Evolutionary conservation across 2,797 vertebrate species (phyloP).

Genomic region (Channallabes apus): DNA sequence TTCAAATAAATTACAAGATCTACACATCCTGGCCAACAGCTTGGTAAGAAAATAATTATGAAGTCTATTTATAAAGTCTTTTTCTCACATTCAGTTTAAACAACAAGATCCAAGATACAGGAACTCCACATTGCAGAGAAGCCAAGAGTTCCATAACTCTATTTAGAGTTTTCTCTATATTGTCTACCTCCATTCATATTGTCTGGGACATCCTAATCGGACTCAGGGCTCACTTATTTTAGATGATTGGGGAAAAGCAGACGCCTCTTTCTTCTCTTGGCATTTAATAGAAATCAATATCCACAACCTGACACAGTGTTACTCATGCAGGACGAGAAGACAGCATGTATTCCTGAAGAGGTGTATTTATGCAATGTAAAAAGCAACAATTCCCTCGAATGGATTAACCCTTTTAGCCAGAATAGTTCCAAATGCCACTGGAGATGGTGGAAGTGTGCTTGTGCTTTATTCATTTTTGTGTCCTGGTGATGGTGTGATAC

Average conservation of each 20-base stretch:
- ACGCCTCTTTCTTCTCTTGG: conserved; percentile 44
- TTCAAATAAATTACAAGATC: not conserved
- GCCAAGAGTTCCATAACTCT: not conserved
- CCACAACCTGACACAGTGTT: conserved; percentile 61
- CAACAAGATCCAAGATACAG: not conserved
- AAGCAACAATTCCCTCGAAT: conserved; percentile 35
- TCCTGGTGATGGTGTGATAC: not conserved
- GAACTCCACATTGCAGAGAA: not conserved
- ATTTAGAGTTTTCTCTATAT: not conserved
- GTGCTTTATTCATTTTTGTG: conserved; percentile 16
- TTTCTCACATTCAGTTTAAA: conserved; percentile 14
- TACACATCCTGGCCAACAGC: not conserved
- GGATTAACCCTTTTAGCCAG: conserved; percentile 29
- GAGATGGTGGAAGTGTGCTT: not conserved
- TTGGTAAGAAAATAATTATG: not conserved
- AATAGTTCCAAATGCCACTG: conserved; percentile 3
- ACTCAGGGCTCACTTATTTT: conserved; percentile 44
- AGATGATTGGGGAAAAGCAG: conserved; percentile 51
- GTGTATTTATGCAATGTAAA: conserved; percentile 61
- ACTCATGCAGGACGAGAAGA: conserved; percentile 65
- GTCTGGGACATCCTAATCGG: conserved; percentile 45
- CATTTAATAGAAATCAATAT: conserved; percentile 69
- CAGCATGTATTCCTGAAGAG: conserved; percentile 65
- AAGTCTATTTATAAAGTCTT: conserved; percentile 5
- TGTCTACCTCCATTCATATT: conserved; percentile 45